Percentiles rank a stretch among this genome's conserved stretches.
Conservation (phyloP, 2,113 vertebrate species). For the Indri indri region DNA sequence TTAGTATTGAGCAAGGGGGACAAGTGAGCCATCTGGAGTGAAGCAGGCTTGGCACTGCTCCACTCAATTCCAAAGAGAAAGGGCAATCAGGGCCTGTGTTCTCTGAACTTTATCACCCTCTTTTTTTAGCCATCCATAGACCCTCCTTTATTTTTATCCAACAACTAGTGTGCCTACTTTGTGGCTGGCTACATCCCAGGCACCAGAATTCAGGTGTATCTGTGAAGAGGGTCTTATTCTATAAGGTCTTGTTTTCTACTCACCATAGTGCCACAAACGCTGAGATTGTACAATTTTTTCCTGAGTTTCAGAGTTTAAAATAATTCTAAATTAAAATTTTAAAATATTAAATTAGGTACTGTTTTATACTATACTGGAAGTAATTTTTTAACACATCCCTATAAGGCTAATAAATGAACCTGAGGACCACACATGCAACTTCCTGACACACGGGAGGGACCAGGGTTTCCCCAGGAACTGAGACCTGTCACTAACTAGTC, state of each 20-base stretch:
- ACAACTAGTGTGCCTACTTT: not conserved
- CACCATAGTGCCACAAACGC: not conserved
- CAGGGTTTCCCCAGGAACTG: conserved; percentile 77
- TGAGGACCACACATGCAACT: conserved; percentile 53
- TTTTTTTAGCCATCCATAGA: not conserved
- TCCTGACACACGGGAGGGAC: conserved; percentile 69
- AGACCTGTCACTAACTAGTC: conserved; percentile 39
- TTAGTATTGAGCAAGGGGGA: not conserved
- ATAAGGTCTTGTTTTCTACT: not conserved
- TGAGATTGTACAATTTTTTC: not conserved
- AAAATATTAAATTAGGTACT: not conserved
- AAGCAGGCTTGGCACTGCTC: not conserved
- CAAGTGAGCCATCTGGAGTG: not conserved
- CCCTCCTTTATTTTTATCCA: conserved; percentile 1
- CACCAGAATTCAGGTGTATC: no score
- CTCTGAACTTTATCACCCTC: not conserved
- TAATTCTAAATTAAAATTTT: not conserved
- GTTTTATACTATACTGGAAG: not conserved
- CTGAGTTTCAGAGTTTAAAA: not conserved
- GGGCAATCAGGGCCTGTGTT: not conserved
- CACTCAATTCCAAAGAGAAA: not conserved
- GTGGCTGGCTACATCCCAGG: no score
- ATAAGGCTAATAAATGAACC: not conserved
- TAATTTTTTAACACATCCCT: not conserved
- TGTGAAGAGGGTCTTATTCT: not conserved